Conservation (phyloP, 2,797 vertebrate genomes). For the Sternarchorhynchus goeldii region DNA sequence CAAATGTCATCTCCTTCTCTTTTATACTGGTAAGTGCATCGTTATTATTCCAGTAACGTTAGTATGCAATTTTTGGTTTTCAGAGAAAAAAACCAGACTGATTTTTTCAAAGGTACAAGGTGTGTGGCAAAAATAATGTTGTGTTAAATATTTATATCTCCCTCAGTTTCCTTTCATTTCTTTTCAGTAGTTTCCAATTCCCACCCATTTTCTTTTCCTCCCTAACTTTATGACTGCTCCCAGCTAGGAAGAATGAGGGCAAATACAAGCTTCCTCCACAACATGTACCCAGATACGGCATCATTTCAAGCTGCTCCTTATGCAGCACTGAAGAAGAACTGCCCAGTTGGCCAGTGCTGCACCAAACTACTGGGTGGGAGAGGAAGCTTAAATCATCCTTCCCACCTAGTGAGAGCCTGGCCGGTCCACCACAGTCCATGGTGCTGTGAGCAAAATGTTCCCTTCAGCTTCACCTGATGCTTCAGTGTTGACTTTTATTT, state of each 20-base stretch:
- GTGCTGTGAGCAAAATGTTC: neutral
- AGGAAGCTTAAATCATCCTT: neutral
- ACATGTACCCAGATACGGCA: neutral
- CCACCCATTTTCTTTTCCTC: no score
- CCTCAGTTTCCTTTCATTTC: no score
- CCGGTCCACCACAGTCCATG: neutral
- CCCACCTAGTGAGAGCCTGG: neutral
- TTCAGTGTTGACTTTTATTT: neutral
- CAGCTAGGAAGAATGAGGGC: neutral
- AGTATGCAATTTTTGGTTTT: neutral
- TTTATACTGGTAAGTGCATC: slow-evolving; percentile 11
- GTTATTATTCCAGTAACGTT: neutral
- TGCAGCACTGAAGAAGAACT: no score
- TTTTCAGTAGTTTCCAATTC: no score
- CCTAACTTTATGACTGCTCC: neutral
- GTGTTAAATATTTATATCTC: neutral
- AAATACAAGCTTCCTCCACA: neutral
- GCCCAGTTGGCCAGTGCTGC: no score
- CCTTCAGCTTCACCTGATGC: neutral
- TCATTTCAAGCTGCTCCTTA: neutral
- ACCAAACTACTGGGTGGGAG: neutral
- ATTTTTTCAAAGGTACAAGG: no score
- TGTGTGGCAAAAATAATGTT: neutral
- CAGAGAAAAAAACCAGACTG: neutral
- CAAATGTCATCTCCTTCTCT: neutral